Conservation (phyloP, 2,797 vertebrate species). For the Mormyrus proboscirostris region DNA sequence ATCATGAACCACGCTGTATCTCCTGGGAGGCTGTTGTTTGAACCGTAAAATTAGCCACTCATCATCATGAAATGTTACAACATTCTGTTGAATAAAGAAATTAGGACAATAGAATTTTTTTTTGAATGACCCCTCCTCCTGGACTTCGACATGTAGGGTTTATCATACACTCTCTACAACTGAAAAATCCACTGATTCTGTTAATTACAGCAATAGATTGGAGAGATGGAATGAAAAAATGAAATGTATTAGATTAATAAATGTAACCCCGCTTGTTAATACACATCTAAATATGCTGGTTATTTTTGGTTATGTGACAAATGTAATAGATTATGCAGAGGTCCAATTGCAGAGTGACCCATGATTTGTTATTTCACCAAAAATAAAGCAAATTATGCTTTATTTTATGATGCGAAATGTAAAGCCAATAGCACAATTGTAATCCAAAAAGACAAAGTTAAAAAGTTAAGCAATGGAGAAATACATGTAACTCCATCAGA, state of each 20-base stretch:
- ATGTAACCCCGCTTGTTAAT: not conserved
- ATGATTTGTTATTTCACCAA: not conserved
- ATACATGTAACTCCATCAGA: not conserved
- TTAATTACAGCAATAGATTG: not conserved
- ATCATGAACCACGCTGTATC: not conserved
- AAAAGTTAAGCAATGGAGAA: not conserved
- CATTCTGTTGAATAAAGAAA: not conserved
- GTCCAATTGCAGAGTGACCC: not conserved
- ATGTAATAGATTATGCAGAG: not conserved
- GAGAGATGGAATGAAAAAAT: not conserved
- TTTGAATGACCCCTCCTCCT: not conserved
- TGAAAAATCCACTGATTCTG: not conserved
- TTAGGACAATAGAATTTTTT: not conserved
- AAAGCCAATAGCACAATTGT: not conserved
- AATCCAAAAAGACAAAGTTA: not conserved
- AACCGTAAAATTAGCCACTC: not conserved
- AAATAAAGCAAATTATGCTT: not conserved
- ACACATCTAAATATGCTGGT: not conserved
- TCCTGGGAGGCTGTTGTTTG: not conserved
- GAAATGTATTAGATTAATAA: not conserved
- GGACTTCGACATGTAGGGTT: not conserved
- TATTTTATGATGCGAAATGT: not conserved
- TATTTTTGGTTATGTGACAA: not conserved
- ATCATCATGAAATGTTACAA: not conserved
- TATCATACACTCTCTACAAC: not conserved